Evolutionary conservation across 1,140 invertebrate genomes (phyloP), one percentile per base, ranked within the genome.

Genomic region (Bombus huntii): DNA sequence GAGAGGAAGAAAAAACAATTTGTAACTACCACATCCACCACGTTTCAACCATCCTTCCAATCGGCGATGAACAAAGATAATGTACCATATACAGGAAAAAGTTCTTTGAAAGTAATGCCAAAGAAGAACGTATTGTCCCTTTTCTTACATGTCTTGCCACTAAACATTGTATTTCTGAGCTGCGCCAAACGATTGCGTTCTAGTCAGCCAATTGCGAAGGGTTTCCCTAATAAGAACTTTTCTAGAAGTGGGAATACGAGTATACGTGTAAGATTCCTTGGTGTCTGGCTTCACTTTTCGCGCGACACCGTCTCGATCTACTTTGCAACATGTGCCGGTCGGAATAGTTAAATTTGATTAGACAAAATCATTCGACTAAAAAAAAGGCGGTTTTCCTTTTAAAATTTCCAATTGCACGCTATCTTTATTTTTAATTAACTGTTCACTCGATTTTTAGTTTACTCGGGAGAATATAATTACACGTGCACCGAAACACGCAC

Each of bases 161-260:
- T 59, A 44, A 68, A 78, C 28, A 68, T 79, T 72, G 3, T 72
- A 71, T 74, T n/a, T 9, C 37, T 4, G 34, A 39, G 37, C 81
- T 90, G 89, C 89, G 88, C 85, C 73, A 37, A 71, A 87, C 72
- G 78, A 89, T 31, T 87, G 89, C 89, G 88, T 87, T 66, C 81
- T 87, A 78, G 71, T 37, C 89, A 66, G 74, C 89, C 89, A 90
- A 90, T 90, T 89, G 89, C 85, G 85, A 81, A 87, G 85, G 76
- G 85, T 81, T 87, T 77, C 79, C 53, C 79, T 76, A 89, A 89
- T 68, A 80, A 79, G 65, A 88, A 73, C 34, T 89, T 89, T 83
- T 82, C 72, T 87, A 83, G 75, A 83, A 82, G 80, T 85, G 80
- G 88, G 74, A 89, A 76, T 25, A 68, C 25, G 44, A 59, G 42